These are phyloP conservation scores for Heliconius hewitsoni DNA, from an alignment of 1,140 invertebrate genomes.

Conservation along the genomic window DNA sequence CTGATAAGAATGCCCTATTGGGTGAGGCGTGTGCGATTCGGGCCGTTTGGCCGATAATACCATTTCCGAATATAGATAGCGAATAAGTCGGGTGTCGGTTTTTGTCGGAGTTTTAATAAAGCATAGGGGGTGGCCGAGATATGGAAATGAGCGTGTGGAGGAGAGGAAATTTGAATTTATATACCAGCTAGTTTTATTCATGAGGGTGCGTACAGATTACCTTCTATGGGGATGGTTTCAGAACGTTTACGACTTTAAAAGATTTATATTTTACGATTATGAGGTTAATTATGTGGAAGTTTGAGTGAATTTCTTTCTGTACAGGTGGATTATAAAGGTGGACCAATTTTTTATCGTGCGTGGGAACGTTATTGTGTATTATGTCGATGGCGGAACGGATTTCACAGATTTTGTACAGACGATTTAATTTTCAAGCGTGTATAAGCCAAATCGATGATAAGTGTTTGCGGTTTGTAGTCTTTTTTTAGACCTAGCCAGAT, in stretches of 20 bases:
- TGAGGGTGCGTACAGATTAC: slow-evolving; percentile 65
- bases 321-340: slow-evolving; percentile 17
- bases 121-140: slow-evolving; percentile 74
- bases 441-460: not conserved
- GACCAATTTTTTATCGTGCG: slow-evolving; percentile 19
- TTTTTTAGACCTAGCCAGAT: not conserved
- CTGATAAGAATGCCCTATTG: slow-evolving; percentile 81
- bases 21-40: slow-evolving; percentile 76
- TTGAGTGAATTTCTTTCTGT: slow-evolving; percentile 17
- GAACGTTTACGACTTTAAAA: slow-evolving; percentile 53
- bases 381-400: slow-evolving; percentile 13
- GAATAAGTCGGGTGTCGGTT: slow-evolving; percentile 75
- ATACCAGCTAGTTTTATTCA: slow-evolving; percentile 79
- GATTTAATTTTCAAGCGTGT: slow-evolving; percentile 25
- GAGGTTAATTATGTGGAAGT: slow-evolving; percentile 25
- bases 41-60: slow-evolving; percentile 70
- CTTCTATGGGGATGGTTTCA: slow-evolving; percentile 47
- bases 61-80: slow-evolving; percentile 78
- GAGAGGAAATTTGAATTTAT: slow-evolving; percentile 82
- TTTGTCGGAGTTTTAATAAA: slow-evolving; percentile 80
- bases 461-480: not conserved
- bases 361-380: slow-evolving; percentile 27
- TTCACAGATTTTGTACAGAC: slow-evolving; percentile 24
- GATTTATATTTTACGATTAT: slow-evolving; percentile 10
- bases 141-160: slow-evolving; percentile 79